These are phyloP conservation scores for Tetanocera ferruginea DNA, from an alignment of 2,888 invertebrate species.

Conservation along the genomic window DNA sequence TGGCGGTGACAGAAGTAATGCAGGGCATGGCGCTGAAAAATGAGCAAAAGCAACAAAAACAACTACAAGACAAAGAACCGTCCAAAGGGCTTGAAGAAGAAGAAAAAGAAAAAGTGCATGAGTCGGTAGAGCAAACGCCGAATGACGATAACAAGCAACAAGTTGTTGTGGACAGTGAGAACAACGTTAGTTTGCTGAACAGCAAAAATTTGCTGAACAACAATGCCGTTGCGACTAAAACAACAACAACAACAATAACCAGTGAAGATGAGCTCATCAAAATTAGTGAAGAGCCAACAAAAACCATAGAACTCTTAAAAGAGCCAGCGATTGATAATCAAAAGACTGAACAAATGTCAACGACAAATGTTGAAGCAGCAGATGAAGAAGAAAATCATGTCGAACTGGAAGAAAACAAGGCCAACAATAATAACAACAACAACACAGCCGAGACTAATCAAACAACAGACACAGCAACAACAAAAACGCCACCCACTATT, in stretches of 20 bases:
- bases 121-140: background rate
- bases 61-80: conserved; percentile 27
- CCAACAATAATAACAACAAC: conserved; percentile 59
- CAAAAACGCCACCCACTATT: conserved; percentile 35
- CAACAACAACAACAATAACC: conserved; percentile 30
- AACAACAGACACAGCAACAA: conserved; percentile 34
- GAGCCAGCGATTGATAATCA: conserved; percentile 63
- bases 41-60: conserved; percentile 61
- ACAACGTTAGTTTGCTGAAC: conserved; percentile 61
- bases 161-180: conserved; percentile 46
- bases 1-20: conserved; percentile 72
- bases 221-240: conserved; percentile 54
- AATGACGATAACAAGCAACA: conserved; percentile 41
- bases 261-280: background rate
- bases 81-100: background rate
- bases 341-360: conserved; percentile 66
- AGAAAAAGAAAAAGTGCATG: background rate
- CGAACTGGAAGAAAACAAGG: conserved; percentile 49
- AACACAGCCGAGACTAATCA: conserved; percentile 56
- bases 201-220: conserved; percentile 65
- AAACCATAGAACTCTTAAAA: background rate
- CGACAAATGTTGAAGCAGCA: conserved; percentile 41
- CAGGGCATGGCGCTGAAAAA: conserved; percentile 71
- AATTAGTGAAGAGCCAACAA: background rate
- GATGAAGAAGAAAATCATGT: background rate